Evolutionary conservation across 2,113 vertebrate species (phyloP).

Genomic region (Prietella phreatophila): DNA sequence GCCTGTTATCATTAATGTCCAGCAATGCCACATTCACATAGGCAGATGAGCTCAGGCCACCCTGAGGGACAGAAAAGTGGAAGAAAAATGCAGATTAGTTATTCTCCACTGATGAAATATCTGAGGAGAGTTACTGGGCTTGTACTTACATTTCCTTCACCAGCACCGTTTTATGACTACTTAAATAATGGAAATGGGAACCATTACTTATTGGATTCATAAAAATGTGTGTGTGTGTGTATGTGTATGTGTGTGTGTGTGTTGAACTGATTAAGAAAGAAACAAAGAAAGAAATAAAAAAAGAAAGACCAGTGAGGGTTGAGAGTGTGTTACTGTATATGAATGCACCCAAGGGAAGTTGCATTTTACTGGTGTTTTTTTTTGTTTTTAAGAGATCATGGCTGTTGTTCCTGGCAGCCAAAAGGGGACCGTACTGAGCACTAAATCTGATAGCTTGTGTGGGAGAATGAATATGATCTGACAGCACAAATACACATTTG

Average conservation of each 20-base stretch:
- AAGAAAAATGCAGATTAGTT: neutral
- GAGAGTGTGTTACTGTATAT: conserved; percentile 23
- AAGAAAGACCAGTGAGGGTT: neutral
- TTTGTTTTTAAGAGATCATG: conserved; percentile 9
- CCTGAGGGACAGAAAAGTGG: conserved; percentile 66
- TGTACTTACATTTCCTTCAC: conserved; percentile 51
- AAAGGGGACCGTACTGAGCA: neutral
- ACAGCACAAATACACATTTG: conserved; percentile 16
- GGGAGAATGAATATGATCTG: neutral
- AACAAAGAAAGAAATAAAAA: neutral
- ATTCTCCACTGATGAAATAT: neutral
- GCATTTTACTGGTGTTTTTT: conserved; percentile 1
- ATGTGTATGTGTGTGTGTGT: neutral
- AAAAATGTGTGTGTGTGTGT: neutral
- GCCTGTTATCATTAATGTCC: conserved; percentile 92
- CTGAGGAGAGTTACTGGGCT: conserved; percentile 30
- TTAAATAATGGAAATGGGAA: conserved; percentile 56
- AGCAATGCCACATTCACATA: conserved; percentile 84
- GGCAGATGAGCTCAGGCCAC: conserved; percentile 85
- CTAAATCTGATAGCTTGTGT: neutral
- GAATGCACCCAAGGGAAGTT: conserved; percentile 35
- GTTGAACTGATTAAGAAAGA: neutral
- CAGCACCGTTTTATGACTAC: conserved; percentile 52
- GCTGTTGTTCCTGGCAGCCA: conserved; percentile 33
- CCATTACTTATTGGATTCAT: neutral